Conservation (phyloP, 2,888 invertebrate species). For the Pammene fasciana region DNA sequence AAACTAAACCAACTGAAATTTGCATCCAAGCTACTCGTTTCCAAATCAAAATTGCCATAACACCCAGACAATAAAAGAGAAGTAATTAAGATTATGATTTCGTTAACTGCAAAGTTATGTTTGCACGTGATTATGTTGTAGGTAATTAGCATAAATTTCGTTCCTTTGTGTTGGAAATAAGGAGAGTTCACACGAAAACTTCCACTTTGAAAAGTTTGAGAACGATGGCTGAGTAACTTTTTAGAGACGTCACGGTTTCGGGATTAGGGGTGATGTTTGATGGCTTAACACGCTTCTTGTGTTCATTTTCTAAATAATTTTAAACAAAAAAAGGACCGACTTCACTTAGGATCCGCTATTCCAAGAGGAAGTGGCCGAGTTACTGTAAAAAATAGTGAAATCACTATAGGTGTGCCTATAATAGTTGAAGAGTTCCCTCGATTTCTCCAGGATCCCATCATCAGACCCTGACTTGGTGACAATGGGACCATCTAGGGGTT, state of each 20-base stretch:
- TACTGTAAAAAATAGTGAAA: too few species aligned
- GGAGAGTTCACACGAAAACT: slow-evolving; percentile 27
- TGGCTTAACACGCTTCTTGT: slow-evolving; percentile 5
- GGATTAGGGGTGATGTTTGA: slow-evolving; percentile 32
- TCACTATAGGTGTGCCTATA: too few species aligned
- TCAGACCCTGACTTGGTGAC: too few species aligned
- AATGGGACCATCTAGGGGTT: too few species aligned
- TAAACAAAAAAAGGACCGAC: too few species aligned
- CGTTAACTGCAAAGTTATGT: slow-evolving; percentile 23
- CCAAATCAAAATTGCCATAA: not conserved
- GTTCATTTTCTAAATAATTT: not conserved
- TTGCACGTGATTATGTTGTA: slow-evolving; percentile 31
- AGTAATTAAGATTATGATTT: slow-evolving; percentile 5
- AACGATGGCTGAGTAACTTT: slow-evolving; percentile 26
- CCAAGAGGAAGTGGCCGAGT: too few species aligned
- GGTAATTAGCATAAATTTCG: slow-evolving; percentile 35
- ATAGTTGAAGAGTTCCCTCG: too few species aligned
- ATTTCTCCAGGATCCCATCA: too few species aligned
- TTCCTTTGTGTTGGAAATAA: slow-evolving; percentile 26
- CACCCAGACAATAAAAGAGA: slow-evolving; percentile 5
- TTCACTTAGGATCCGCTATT: too few species aligned
- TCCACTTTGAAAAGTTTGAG: slow-evolving; percentile 32
- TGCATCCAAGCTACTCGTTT: not conserved
- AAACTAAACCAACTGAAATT: slow-evolving; percentile 7
- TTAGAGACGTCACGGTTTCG: slow-evolving; percentile 31